Conservation (phyloP, 2,888 invertebrate species). For the Eudasyphora cyanicolor region DNA sequence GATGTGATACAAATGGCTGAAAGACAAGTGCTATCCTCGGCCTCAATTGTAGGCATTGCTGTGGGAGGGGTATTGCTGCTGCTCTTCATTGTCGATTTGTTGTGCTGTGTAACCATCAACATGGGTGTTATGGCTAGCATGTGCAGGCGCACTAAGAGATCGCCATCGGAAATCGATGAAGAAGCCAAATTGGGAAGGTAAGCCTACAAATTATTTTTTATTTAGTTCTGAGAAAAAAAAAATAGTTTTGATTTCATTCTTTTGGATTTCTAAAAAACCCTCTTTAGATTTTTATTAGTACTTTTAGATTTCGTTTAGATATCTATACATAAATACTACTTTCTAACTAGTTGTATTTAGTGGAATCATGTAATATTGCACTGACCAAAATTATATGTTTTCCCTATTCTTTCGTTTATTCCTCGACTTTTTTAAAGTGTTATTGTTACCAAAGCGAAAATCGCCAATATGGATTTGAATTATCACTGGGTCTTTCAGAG, state of each 20-base stretch:
- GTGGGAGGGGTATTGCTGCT: slow-evolving; percentile 90
- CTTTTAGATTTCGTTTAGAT: slow-evolving; percentile 25
- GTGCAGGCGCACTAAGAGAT: slow-evolving; percentile 81
- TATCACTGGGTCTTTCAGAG: slow-evolving; percentile 78
- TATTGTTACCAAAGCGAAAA: slow-evolving; percentile 58
- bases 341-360: slow-evolving; percentile 21
- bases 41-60: slow-evolving; percentile 91
- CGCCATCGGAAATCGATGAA: slow-evolving; percentile 84
- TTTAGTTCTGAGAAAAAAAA: not conserved
- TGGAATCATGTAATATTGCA: slow-evolving; percentile 76
- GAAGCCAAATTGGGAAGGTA: slow-evolving; percentile 93
- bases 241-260: not conserved
- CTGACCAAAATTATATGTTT: slow-evolving; percentile 68
- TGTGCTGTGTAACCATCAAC: slow-evolving; percentile 86
- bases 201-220: slow-evolving; percentile 69
- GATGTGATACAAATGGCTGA: slow-evolving; percentile 79
- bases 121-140: slow-evolving; percentile 86
- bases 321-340: not conserved
- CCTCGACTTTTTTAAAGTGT: slow-evolving; percentile 50
- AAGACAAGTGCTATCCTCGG: slow-evolving; percentile 79
- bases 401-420: slow-evolving; percentile 63
- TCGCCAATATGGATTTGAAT: slow-evolving; percentile 72
- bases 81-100: slow-evolving; percentile 90
- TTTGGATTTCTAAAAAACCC: not conserved
- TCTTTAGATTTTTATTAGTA: slow-evolving; percentile 4